phyloP scores from a whole-genome alignment of 2,797 vertebrate species.

The Phoebastria nigripes region DNA sequence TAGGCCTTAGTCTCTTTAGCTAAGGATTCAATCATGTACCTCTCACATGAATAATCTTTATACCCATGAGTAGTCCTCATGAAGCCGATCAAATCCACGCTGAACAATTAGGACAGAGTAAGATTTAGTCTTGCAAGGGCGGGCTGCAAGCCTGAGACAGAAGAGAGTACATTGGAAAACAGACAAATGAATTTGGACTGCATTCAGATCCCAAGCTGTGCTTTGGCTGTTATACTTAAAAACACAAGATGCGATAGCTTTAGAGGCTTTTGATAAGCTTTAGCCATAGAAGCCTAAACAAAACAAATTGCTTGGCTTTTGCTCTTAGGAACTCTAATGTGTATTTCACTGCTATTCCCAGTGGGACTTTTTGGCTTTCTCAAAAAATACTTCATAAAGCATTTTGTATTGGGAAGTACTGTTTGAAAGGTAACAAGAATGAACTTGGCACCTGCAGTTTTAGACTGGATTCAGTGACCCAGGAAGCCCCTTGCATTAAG shows the following conservation, averaged over 20 bases:
- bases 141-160: not conserved
- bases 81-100: not conserved
- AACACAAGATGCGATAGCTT: not conserved
- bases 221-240: not conserved
- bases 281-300: not conserved
- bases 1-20: not conserved
- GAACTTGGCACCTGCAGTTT: not conserved
- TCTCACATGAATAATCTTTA: conserved; percentile 1
- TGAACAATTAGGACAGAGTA: not conserved
- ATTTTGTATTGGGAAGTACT: not conserved
- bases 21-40: not conserved
- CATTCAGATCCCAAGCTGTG: conserved; percentile 2
- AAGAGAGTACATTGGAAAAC: not conserved
- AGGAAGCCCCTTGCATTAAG: not conserved
- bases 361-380: not conserved
- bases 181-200: conserved; percentile 24
- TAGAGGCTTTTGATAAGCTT: conserved; percentile 33
- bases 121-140: not conserved
- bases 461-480: not conserved
- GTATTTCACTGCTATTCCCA: not conserved
- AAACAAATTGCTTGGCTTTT: conserved; percentile 19
- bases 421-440: not conserved
- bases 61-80: not conserved
- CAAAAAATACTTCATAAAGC: not conserved
- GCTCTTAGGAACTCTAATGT: not conserved